Conservation (phyloP, 2,888 invertebrate genomes). For the Agriotes lineatus region DNA sequence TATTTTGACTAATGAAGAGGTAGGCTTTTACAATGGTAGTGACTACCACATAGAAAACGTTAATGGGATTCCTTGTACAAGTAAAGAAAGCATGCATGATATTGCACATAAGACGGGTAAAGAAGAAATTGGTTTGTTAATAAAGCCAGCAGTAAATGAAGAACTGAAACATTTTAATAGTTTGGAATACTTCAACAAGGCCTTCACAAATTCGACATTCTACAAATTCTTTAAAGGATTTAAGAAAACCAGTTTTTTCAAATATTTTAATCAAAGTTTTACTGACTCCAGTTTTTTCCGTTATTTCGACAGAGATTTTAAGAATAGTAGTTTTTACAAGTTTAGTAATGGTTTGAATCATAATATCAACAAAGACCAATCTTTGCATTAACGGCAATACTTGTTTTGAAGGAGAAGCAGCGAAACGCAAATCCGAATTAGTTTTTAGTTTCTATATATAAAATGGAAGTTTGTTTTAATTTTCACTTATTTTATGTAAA, state of each 20-base stretch:
- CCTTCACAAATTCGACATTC: slow-evolving; percentile 25
- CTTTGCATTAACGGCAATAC: too few relatives aligned
- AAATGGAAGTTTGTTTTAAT: too few relatives aligned
- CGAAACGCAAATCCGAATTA: too few relatives aligned
- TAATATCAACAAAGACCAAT: too few relatives aligned
- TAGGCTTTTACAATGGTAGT: slow-evolving; percentile 25
- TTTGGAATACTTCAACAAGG: slow-evolving; percentile 11
- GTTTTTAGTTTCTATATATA: too few relatives aligned
- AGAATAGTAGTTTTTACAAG: slow-evolving; percentile 13
- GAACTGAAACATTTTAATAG: slow-evolving; percentile 11
- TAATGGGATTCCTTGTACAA: slow-evolving; percentile 32
- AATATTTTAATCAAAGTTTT: slow-evolving; percentile 18
- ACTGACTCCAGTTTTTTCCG: slow-evolving; percentile 4
- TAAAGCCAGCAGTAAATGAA: background rate
- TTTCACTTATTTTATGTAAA: too few relatives aligned
- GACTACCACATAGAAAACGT: slow-evolving; percentile 21
- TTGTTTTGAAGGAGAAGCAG: too few relatives aligned
- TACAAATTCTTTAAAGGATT: slow-evolving; percentile 34
- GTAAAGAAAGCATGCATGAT: background rate
- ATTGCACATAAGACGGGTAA: background rate
- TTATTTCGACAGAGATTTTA: slow-evolving; percentile 19
- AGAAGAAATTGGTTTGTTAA: background rate
- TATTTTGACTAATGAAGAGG: background rate
- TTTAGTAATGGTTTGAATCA: background rate
- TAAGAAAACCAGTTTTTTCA: slow-evolving; percentile 19